Evolutionary conservation across 35 echinoderm and acorn worm genomes (phyloP).

Genomic region (Lytechinus variegatus): DNA sequence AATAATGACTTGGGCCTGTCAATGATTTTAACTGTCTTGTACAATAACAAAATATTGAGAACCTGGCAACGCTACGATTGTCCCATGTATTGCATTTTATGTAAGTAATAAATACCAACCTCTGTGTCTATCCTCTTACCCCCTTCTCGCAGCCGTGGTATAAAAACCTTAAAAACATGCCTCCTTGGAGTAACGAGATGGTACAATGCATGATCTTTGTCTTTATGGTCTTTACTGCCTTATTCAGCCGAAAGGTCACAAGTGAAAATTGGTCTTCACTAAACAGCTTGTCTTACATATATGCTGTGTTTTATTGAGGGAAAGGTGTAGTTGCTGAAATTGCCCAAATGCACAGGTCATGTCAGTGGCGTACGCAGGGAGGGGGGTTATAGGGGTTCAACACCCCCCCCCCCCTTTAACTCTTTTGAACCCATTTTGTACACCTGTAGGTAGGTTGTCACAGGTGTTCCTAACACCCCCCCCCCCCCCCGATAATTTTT

Average conservation of each 20-base stretch:
- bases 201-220: conserved; percentile 65
- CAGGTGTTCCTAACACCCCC: too few species aligned
- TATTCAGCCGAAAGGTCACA: not conserved
- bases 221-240: not conserved
- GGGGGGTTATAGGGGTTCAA: not conserved
- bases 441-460: too few species aligned
- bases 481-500: too few species aligned
- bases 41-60: too few species aligned
- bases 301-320: not conserved
- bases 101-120: not conserved
- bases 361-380: not conserved
- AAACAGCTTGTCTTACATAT: not conserved
- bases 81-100: not conserved
- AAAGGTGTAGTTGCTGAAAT: not conserved
- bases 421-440: too few species aligned
- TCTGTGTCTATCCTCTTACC: conserved; percentile 40
- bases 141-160: conserved; percentile 75
- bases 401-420: too few species aligned
- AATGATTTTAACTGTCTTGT: too few species aligned
- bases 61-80: not conserved
- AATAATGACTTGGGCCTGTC: too few species aligned
- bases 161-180: conserved; percentile 91
- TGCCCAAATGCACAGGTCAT: not conserved
- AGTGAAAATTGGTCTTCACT: not conserved
- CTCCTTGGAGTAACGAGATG: conserved; percentile 93